A percentile compares a stretch with the other conserved stretches of the same genome.
Conservation (phyloP, 2,888 invertebrate species). For the Drosophila gaucha region DNA sequence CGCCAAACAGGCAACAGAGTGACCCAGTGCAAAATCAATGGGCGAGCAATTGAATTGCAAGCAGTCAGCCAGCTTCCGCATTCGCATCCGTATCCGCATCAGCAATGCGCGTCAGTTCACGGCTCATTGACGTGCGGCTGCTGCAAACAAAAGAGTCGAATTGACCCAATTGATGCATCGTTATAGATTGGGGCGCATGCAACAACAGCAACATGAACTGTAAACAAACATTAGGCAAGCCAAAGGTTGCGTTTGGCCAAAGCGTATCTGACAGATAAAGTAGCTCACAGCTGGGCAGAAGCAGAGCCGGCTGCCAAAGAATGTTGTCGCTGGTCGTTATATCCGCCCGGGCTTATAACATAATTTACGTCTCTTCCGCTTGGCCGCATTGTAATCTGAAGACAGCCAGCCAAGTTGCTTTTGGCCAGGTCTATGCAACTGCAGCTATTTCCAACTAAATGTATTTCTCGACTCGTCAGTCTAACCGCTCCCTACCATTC, state of each 20-base stretch:
- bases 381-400: slow-evolving; percentile 62
- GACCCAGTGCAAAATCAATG: slow-evolving; percentile 62
- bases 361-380: slow-evolving; percentile 76
- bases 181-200: slow-evolving; percentile 27
- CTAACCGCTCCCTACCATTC: neutral
- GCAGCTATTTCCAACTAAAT: slow-evolving; percentile 43
- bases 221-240: slow-evolving; percentile 29
- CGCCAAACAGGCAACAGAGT: slow-evolving; percentile 31
- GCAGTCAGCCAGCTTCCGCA: slow-evolving; percentile 28
- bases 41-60: slow-evolving; percentile 32
- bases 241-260: slow-evolving; percentile 32
- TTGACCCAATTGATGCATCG: slow-evolving; percentile 64
- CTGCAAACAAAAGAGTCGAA: slow-evolving; percentile 34
- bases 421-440: slow-evolving; percentile 31
- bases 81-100: slow-evolving; percentile 28
- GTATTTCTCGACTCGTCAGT: slow-evolving; percentile 20
- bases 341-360: slow-evolving; percentile 64
- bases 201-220: slow-evolving; percentile 14
- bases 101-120: slow-evolving; percentile 45
- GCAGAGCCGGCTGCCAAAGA: slow-evolving; percentile 3
- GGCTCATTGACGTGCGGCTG: slow-evolving; percentile 59
- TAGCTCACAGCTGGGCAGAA: slow-evolving; percentile 15
- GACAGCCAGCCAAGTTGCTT: slow-evolving; percentile 25
- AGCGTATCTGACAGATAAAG: slow-evolving; percentile 34
- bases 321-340: slow-evolving; percentile 21